Evolutionary conservation across 2,113 vertebrate genomes (phyloP), one percentile per base, ranked within the genome.

Genomic region (Pterophyllum scalare): DNA sequence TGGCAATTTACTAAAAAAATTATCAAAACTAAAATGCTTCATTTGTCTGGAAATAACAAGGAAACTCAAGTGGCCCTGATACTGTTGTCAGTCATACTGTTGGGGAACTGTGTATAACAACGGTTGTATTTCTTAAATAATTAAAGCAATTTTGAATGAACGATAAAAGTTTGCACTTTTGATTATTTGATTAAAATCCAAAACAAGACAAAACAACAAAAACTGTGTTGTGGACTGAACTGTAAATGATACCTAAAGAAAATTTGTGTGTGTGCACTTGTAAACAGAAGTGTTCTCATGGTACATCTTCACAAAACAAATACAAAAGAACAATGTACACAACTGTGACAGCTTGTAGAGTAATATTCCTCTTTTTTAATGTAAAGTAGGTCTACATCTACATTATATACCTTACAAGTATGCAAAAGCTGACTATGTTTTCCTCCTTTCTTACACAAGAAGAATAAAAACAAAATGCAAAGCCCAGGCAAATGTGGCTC

Each of bases 381-480:
- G 22, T 19, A 46, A 40, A 40, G 38, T 11, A 38, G 35, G 10
- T 3, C 38, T 40, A 40, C 38, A 2, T 33, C 33, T 33, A 33
- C 33, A 33, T 33, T 33, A 33, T 33, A 33, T 12, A 38, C 3
- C 35, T 43, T 43, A 13, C 40, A 43, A 13, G 12, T 6, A 49
- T 49, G 14, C 2, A 49, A 49, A 15, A 6, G 4, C 14, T 49
- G 5, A 17, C 15, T 17, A 4, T 49, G 5, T 6, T 49, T 49
- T 17, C 14, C 46, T 49, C 2, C 1, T 49, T 49, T 49, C 5
- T 17, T 28, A 28, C 28, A 1, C 65, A 0, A 20, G 43, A 0
- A 20, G 43, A 70, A 70, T 70, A 52, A 31, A 70, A 19, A 52
- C 24, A 70, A 70, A 72, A 31, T 20, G 24, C 43, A 72, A 72